Base-by-base conservation (phyloP, 2,797 vertebrate species). In the Scolopax rusticola region DNA sequence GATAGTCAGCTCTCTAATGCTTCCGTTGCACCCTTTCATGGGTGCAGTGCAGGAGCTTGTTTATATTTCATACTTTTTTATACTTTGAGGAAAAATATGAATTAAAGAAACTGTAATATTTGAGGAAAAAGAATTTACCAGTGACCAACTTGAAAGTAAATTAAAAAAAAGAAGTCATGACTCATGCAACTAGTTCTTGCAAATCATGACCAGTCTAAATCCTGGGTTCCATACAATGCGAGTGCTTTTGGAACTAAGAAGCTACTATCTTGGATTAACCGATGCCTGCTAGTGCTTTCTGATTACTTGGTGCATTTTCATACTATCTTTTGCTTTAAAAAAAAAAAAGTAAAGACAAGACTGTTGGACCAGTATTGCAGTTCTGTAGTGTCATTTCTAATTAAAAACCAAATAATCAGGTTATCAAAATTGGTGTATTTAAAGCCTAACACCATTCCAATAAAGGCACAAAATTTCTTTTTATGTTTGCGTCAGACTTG, bases 61-160 rank as follows among this genome's bases (percentile, higher is more conserved):
- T 99, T 99, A 98, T 99, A 99, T 99, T 99, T 99, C 98, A 99
- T 99, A 99, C 98, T 98, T 98, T 98, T 99, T 99, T 99, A 99
- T 99, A 98, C 98, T 98, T 99, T 98, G 98, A 98, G 98, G 98
- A 97, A 97, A 98, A 98, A 98, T 96, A 97, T 97, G 96, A 98
- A 97, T 95, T 93, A 93, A 95, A 95, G 64, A 97, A 98, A 96
- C 84, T 97, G 87, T 98, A 97, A 96, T 98, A 97, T 98, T 97
- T 96, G 97, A 98, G 95, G 95, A 86, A 97, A 97, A 97, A 47
- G 97, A 89, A 76, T 5, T 84, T 95, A 97, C 97, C 95, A 97
- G 87, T 97, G 97, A 97, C 97, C 97, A 98, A 97, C 97, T 86
- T 97, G 89, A 98, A 95, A 90, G 85, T 96, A 97, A 98, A 96